A percentile compares a stretch with the other conserved stretches of the same genome.
These are phyloP conservation scores for Anabas testudineus DNA, from an alignment of 2,797 vertebrate species.

Conservation along the genomic window DNA sequence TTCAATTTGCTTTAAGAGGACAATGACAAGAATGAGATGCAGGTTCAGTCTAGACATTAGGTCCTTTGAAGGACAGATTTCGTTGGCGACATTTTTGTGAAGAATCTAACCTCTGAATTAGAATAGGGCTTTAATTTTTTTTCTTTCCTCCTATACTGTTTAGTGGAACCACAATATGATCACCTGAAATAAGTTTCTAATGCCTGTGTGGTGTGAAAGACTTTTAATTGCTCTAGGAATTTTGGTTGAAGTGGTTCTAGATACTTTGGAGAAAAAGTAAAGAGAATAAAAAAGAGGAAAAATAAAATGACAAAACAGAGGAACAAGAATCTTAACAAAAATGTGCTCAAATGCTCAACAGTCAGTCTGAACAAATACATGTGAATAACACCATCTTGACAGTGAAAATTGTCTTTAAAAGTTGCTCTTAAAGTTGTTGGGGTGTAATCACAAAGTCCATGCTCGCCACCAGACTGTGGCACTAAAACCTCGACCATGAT, in stretches of 20 bases:
- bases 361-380: neutral
- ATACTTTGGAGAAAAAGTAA: neutral
- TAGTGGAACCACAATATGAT: neutral
- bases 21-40: slow-evolving; percentile 11
- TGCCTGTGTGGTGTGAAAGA: neutral
- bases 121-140: neutral
- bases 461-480: neutral
- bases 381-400: neutral
- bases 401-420: no score
- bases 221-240: neutral
- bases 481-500: slow-evolving; percentile 4
- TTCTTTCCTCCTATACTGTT: neutral
- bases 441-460: neutral
- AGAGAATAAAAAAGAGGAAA: neutral
- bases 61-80: slow-evolving; percentile 38
- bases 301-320: neutral
- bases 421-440: neutral
- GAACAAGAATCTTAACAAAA: neutral
- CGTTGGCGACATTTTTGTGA: neutral
- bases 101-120: neutral
- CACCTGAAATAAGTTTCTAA: neutral
- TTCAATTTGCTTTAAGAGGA: slow-evolving; percentile 6
- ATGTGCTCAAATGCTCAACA: neutral
- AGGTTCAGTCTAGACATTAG: neutral
- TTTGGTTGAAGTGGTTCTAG: neutral